Evolutionary conservation across 2,888 invertebrate genomes (phyloP).

Genomic region (Diaphora mendica): DNA sequence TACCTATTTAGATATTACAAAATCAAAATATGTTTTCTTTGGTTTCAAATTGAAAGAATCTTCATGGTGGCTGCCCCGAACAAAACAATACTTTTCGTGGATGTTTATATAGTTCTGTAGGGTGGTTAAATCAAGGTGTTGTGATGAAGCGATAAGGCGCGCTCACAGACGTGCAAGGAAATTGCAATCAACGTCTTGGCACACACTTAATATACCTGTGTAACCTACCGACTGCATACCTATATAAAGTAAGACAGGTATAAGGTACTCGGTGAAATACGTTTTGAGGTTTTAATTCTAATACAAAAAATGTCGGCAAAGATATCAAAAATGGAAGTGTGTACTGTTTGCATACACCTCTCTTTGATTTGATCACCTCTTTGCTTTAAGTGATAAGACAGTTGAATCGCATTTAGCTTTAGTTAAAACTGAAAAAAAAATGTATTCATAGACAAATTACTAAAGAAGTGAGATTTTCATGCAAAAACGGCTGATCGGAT

Average conservation of each 20-base stretch:
- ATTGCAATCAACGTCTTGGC: slow-evolving; percentile 49
- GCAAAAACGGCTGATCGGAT: too few relatives aligned
- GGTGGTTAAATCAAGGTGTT: slow-evolving; percentile 42
- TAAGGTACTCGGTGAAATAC: background rate
- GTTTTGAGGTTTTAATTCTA: background rate
- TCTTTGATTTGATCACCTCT: too few relatives aligned
- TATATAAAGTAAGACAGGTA: background rate
- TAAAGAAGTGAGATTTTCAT: too few relatives aligned
- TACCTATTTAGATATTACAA: too few relatives aligned
- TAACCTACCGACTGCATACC: background rate
- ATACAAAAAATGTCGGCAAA: background rate
- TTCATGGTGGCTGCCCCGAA: background rate
- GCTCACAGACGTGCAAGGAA: slow-evolving; percentile 47
- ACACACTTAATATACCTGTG: slow-evolving; percentile 9
- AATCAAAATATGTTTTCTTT: too few relatives aligned
- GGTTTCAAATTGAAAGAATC: too few relatives aligned
- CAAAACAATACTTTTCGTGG: background rate
- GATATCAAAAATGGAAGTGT: background rate
- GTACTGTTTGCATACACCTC: background rate
- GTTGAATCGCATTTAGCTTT: too few relatives aligned
- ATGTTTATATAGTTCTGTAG: background rate
- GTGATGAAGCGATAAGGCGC: slow-evolving; percentile 45
- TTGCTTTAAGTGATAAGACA: too few relatives aligned
- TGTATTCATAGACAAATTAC: too few relatives aligned
- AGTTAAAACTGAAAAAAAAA: too few relatives aligned